Evolutionary conservation across 2,888 invertebrate genomes (phyloP), one percentile per base, ranked within the genome.

Genomic region (Furcula furcula): DNA sequence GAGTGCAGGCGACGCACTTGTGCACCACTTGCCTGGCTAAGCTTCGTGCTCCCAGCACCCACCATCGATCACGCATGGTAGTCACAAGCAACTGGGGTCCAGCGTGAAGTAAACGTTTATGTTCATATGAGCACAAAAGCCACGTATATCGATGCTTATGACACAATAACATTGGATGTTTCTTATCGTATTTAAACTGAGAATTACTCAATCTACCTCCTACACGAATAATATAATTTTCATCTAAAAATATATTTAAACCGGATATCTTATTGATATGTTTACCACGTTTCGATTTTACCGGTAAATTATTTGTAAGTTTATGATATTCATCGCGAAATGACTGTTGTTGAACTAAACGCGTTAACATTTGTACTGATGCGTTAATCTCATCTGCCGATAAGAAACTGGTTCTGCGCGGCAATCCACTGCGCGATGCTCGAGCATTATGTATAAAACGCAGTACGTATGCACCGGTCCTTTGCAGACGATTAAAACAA

Each of bases 161-260:
- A 21, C 30, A 36, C 15, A 49, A 7, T 27, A 50, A 31, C 9
- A 45, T 31, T 5, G 48, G 54, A 27, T 56, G 50, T 22, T 40
- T 49, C 22, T 46, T 44, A 23, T 43, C 23, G 15, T 46, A 38
- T 18, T 13, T 22, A 36, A 23, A 29, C 19, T 9, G 6, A 1
- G 31, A 36, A 14, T 31, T 29, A 3, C 7, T 6, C 1, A 31
- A 7, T 3, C 31, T 7, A 14, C 36, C 36, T 3, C 31, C 23
- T 13, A 31, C 40, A 19, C 38, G 25, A 13, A 32, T 32, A 14
- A 40, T 34, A 32, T 32, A 35, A 19, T 15, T 16, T 23, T 26
- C 39, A 36, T n/a, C 20, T 29, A 23, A 5, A 31, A 21, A 7
- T 22, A 21, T 6, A 30, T 31, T 22, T 37, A 23, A n/a, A 16